These are phyloP conservation scores for Agrochola circellaris DNA, from an alignment of 2,888 invertebrate species.

Conservation along the genomic window DNA sequence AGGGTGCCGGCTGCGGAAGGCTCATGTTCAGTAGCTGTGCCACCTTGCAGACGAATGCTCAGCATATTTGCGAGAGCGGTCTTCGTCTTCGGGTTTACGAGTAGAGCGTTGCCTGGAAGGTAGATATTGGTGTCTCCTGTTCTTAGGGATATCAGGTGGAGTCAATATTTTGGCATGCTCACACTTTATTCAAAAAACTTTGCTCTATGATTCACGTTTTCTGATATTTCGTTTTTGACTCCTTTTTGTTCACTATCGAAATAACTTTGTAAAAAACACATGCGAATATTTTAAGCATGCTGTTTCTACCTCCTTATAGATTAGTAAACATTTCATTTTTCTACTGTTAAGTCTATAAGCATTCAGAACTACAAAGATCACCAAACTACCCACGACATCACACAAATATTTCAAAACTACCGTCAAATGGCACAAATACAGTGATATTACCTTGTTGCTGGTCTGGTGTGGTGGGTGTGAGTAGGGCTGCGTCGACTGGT, in stretches of 20 bases:
- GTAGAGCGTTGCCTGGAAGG: constrained; percentile 87
- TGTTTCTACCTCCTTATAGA: constrained; percentile 9
- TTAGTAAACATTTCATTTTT: constrained; percentile 40
- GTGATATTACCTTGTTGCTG: constrained; percentile 80
- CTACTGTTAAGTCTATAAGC: constrained; percentile 52
- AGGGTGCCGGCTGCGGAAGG: constrained; percentile 93
- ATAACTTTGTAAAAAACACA: constrained; percentile 25
- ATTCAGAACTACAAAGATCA: constrained; percentile 56
- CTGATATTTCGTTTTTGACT: constrained; percentile 32
- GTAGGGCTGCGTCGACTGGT: constrained; percentile 79
- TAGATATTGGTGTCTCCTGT: constrained; percentile 64
- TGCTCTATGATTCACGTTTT: constrained; percentile 22
- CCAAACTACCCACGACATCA: constrained; percentile 47
- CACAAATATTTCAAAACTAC: constrained; percentile 43
- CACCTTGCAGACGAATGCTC: constrained; percentile 92
- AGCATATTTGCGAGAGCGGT: constrained; percentile 98
- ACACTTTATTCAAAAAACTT: constrained; percentile 38
- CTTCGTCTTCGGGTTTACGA: constrained; percentile 97
- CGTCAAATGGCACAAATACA: background rate
- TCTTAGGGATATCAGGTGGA: constrained; percentile 53
- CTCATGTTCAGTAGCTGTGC: constrained; percentile 86
- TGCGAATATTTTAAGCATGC: constrained; percentile 46
- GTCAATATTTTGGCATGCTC: constrained; percentile 57
- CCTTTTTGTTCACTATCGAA: background rate
- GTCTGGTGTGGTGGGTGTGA: constrained; percentile 82